phyloP scores from a whole-genome alignment of 2,797 vertebrate genomes.

The Silurus lanzhouensis region DNA sequence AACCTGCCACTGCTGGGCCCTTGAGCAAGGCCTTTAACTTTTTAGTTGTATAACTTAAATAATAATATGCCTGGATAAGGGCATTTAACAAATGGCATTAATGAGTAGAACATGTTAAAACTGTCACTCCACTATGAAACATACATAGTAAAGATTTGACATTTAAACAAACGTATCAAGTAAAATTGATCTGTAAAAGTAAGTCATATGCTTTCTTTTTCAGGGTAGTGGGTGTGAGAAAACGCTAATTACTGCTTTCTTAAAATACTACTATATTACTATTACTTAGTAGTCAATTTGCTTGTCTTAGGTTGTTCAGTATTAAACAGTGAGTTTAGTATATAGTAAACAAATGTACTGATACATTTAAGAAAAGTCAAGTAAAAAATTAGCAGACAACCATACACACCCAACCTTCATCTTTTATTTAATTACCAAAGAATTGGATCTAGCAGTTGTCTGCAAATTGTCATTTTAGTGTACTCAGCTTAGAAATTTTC shows the following conservation, averaged over 20 bases:
- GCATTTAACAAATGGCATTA: too few species aligned
- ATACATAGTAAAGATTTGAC: background rate
- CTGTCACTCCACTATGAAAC: background rate
- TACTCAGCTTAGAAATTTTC: background rate
- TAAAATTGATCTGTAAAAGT: background rate
- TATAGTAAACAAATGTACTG: background rate
- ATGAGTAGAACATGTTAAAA: background rate
- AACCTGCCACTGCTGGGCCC: too few species aligned
- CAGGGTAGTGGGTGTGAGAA: background rate
- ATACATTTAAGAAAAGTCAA: background rate
- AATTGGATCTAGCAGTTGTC: background rate
- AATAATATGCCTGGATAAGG: too few species aligned
- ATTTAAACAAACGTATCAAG: background rate
- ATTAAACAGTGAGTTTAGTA: background rate
- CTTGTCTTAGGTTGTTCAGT: background rate
- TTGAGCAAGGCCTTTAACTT: too few species aligned
- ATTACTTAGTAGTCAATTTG: background rate
- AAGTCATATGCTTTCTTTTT: background rate
- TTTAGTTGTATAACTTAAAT: too few species aligned
- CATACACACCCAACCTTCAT: background rate
- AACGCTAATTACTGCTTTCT: background rate
- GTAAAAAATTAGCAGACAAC: background rate
- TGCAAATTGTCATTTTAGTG: slow-evolving; percentile 11
- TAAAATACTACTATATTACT: background rate
- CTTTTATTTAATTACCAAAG: slow-evolving; percentile 1